These are phyloP conservation scores for Ernsta delagoae DNA, from an alignment of 2,888 invertebrate genomes.

Conservation along the genomic window DNA sequence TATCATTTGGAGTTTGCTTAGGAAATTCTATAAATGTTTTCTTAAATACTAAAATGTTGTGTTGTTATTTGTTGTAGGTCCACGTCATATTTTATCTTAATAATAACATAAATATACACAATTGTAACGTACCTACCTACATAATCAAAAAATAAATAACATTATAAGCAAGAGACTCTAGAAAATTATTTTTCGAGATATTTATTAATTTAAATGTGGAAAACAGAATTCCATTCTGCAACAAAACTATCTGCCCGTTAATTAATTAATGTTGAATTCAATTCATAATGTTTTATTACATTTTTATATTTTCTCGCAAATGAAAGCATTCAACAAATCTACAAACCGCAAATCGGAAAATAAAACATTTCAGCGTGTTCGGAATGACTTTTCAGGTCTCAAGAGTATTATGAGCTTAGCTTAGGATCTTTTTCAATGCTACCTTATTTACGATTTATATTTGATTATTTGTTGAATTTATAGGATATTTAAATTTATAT, in stretches of 20 bases:
- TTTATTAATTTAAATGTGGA: background rate
- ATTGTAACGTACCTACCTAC: too few relatives aligned
- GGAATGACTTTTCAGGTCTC: conserved; percentile 8
- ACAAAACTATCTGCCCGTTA: background rate
- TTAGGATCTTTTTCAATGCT: background rate
- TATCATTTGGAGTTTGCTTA: background rate
- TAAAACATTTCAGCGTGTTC: conserved; percentile 13
- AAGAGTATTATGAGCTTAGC: conserved; percentile 16
- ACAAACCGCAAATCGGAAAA: conserved; percentile 13
- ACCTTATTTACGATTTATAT: background rate
- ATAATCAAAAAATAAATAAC: too few relatives aligned
- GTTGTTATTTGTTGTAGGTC: too few relatives aligned
- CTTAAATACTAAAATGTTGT: too few relatives aligned
- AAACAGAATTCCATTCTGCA: background rate
- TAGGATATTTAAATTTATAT: too few relatives aligned
- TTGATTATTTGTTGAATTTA: too few relatives aligned
- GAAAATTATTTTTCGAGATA: background rate
- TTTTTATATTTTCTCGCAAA: background rate
- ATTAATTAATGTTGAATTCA: conserved; percentile 2
- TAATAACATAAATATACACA: too few relatives aligned
- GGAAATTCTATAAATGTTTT: background rate
- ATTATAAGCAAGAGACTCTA: too few relatives aligned
- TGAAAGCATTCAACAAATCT: conserved; percentile 12
- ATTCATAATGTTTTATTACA: background rate
- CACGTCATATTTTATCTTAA: too few relatives aligned